phyloP scores from a whole-genome alignment of 2,888 invertebrate species.

The Orthosia incerta region DNA sequence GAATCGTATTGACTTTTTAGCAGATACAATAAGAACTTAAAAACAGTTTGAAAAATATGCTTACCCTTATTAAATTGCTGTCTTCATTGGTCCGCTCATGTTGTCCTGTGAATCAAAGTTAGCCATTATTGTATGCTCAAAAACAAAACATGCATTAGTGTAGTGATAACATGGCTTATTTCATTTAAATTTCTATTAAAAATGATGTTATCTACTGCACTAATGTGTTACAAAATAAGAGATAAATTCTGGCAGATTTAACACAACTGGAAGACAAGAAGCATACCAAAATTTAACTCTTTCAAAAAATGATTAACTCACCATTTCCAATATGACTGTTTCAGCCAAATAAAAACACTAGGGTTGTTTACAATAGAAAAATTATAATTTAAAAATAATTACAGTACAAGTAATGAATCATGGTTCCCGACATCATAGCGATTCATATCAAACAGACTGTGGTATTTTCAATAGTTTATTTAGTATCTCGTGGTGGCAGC shows the following conservation, averaged over 20 bases:
- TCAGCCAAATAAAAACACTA: constrained; percentile 75
- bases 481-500: constrained; percentile 47
- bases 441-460: constrained; percentile 66
- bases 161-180: constrained; percentile 1
- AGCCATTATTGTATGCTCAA: constrained; percentile 16
- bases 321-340: constrained; percentile 61
- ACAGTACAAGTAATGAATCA: constrained; percentile 86
- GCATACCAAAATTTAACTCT: constrained; percentile 19
- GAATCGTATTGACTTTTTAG: neutral
- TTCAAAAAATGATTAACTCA: constrained; percentile 66
- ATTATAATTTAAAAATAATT: constrained; percentile 91
- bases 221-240: constrained; percentile 17
- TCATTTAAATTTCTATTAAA: neutral
- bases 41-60: neutral
- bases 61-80: constrained; percentile 1
- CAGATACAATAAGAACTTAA: neutral
- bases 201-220: neutral
- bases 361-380: constrained; percentile 87
- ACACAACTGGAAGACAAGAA: neutral
- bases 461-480: constrained; percentile 63
- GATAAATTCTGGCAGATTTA: constrained; percentile 13
- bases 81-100: neutral
- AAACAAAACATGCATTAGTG: constrained; percentile 1
- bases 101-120: constrained; percentile 26
- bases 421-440: constrained; percentile 66